A percentile compares a stretch with the other conserved stretches of the same genome.
Conservation (phyloP, 1,140 invertebrate species). For the Diprion similis region DNA sequence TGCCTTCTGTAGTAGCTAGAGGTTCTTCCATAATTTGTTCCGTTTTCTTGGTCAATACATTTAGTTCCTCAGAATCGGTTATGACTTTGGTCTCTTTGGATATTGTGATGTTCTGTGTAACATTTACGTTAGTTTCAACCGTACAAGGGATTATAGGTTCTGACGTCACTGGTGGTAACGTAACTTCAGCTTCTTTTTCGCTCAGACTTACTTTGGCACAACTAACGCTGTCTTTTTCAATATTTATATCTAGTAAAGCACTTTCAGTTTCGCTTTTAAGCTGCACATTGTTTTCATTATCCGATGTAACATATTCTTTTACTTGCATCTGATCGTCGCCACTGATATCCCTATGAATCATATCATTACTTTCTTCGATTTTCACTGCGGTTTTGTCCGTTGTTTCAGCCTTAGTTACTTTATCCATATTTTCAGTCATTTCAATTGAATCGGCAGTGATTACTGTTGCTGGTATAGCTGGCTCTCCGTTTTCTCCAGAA, state of each 20-base stretch:
- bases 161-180: not conserved
- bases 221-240: not conserved
- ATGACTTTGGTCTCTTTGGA: not conserved
- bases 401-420: not conserved
- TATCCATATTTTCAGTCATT: not conserved
- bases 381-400: not conserved
- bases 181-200: not conserved
- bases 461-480: not conserved
- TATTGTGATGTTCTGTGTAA: not conserved
- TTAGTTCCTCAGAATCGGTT: no score
- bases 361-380: not conserved
- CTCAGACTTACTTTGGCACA: not conserved
- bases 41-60: no score
- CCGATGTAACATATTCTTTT: no score
- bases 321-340: not conserved
- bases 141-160: not conserved
- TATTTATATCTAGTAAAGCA: conserved; percentile 6
- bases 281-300: not conserved
- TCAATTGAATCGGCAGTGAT: not conserved
- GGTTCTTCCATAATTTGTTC: not conserved
- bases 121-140: not conserved
- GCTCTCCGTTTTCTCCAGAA: conserved; percentile 16
- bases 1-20: not conserved
- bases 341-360: not conserved
- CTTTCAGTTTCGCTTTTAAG: conserved; percentile 1